phyloP scores from a whole-genome alignment of 2,113 vertebrate species.

The Apeltes quadracus region DNA sequence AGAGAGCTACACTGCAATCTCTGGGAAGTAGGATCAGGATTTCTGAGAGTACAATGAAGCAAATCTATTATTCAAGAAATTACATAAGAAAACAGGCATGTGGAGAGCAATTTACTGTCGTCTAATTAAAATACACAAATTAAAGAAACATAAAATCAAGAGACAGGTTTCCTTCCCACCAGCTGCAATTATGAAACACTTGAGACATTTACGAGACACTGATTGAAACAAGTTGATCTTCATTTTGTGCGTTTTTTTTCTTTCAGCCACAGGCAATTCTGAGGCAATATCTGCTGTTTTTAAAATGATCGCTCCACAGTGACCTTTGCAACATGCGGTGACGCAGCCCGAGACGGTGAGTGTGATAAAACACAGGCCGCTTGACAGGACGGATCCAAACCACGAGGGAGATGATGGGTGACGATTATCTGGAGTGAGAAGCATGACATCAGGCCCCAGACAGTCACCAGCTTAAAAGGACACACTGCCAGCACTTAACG shows the following conservation, averaged over 20 bases:
- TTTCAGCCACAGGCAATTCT: conserved; percentile 41
- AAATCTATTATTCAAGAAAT: conserved; percentile 27
- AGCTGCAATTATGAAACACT: conserved; percentile 40
- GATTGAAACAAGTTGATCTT: conserved; percentile 48
- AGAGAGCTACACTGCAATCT: conserved; percentile 5
- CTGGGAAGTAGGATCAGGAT: conserved; percentile 26
- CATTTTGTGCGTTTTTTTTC: conserved; percentile 32
- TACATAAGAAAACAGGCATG: conserved; percentile 18
- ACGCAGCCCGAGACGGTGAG: conserved; percentile 10
- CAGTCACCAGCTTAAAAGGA: conserved; percentile 39
- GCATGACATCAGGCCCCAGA: conserved; percentile 51
- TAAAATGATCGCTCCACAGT: conserved; percentile 33
- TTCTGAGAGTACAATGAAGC: conserved; percentile 20
- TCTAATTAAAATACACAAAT: conserved; percentile 45
- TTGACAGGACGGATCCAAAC: conserved; percentile 49
- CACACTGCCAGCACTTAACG: conserved; percentile 13
- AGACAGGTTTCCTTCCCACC: conserved; percentile 30
- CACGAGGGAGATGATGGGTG: conserved; percentile 41
- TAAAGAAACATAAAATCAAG: conserved; percentile 13
- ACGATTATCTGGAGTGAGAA: conserved; percentile 46
- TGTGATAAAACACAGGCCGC: conserved; percentile 22
- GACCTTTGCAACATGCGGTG: conserved; percentile 36
- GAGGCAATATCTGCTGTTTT: conserved; percentile 54
- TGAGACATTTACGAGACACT: conserved; percentile 17
- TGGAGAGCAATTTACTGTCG: background rate